Base-by-base conservation (phyloP, 1,140 invertebrate species). In the Hyles euphorbiae region DNA sequence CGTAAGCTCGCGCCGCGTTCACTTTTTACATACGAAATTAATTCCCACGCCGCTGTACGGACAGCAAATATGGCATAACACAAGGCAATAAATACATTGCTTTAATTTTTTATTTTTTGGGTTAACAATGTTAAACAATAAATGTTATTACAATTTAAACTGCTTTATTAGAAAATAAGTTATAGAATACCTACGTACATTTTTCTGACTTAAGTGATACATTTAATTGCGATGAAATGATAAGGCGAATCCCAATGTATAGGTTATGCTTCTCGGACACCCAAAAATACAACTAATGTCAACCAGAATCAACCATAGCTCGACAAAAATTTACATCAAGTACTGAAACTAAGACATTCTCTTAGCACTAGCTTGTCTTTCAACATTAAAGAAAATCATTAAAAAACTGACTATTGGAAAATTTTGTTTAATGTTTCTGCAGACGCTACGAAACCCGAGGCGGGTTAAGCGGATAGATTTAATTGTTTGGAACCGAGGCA, bases 11-110 rank as follows among this genome's bases (percentile, higher is more conserved):
- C 64, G 63, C 58, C 52, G 64, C 63, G 58, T 72, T 72, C 67
- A 67, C 72, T 74, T 78, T 77, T 76, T 76, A 74, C 67, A 70
- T 72, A 74, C 67, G 63, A 76, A 72, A 76, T 74, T 70, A 72
- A 75, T 76, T 78, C 70, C 58, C 58, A 63, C 58, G 54, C 10
- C 12, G 11, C 33, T 34, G 57, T 60, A 67, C 45, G 1, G 60
- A 50, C 12, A 11, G 65, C 55, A 61, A 36, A 60, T 36, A 53
- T 22, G 3, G 5, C 3, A n/a, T 36, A 34, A 40, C 12, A 53
- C n/a, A 5, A 34, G 7, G 12, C 33, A n/a, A 40, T 40, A 40
- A 36, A 40, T 22, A 22, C 22, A 22, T 22, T 22, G 22, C 34
- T 40, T 3, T 12, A 6, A 3, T 47, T 8, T 53, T 40, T 3